Evolutionary conservation across 1,140 invertebrate genomes (phyloP).

Genomic region (Zaprionus inermis): DNA sequence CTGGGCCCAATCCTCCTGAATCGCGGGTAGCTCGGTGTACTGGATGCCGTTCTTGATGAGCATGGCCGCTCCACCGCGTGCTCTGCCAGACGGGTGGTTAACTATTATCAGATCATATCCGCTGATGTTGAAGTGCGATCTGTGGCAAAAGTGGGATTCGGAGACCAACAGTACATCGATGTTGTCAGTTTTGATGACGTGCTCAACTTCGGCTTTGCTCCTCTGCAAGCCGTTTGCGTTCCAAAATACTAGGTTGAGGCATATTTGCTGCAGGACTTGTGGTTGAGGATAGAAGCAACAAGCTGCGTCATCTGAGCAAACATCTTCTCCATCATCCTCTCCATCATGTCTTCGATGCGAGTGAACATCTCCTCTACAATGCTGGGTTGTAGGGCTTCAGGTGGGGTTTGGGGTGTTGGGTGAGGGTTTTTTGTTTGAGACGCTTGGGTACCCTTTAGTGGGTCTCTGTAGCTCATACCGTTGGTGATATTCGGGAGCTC

Average conservation of each 20-base stretch:
- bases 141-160: background rate
- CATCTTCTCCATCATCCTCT: too few species aligned
- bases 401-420: too few species aligned
- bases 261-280: constrained; percentile 21
- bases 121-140: background rate
- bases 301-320: too few species aligned
- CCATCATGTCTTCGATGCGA: too few species aligned
- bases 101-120: background rate
- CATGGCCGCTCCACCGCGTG: background rate
- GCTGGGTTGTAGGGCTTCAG: too few species aligned
- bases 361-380: too few species aligned
- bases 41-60: background rate
- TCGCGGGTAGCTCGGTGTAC: background rate
- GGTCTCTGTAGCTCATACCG: background rate
- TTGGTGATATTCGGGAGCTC: background rate
- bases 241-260: background rate
- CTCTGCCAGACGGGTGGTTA: background rate
- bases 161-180: background rate
- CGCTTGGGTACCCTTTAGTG: background rate
- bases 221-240: constrained; percentile 21
- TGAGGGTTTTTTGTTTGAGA: too few species aligned
- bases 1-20: background rate
- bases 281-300: background rate
- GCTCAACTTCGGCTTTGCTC: constrained; percentile 22
- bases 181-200: constrained; percentile 1